Base-by-base conservation (phyloP, 2,113 vertebrate genomes). In the Gila orcuttii region DNA sequence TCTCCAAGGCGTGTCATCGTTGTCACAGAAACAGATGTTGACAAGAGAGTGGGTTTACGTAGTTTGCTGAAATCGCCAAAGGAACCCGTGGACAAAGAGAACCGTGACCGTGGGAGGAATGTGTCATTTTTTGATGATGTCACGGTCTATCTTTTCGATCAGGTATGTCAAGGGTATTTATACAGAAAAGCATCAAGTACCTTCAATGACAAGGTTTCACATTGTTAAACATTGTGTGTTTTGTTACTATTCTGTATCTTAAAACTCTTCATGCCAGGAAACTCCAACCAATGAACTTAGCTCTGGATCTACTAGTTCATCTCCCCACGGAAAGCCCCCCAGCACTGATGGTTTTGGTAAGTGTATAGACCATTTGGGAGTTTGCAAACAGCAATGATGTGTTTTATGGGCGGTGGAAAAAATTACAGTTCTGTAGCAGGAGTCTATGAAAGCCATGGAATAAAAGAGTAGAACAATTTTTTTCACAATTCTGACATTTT, bases 101-200 rank as follows among this genome's bases (percentile, higher is more conserved):
- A 91, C 80, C 85, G 76, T 89, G 96, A 97, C 93, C 95, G 94
- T 93, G 96, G 93, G 91, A 95, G 93, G 92, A 98, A 97, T 79
- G 97, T 98, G 92, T 94, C 94, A 81, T 96, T 96, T 89, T 94
- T 93, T 92, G 96, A 97, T 93, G 96, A 98, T 93, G 96, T 97
- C 94, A 97, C 96, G 12, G 94, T 97, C 90, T 97, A 97, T 93
- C 95, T 97, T 75, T 97, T 97, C 91, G 96, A 97, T 94, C 96
- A 97, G 97, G 97, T 97, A 89, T 68, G 69, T 89, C 50, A 82
- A 33, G 36, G 15, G 23, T 50, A n/a, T 57, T 81, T 42, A 50
- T 12, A 68, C n/a, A 59, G 21, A 39, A 39, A 39, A 80, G n/a
- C 36, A 64, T 25, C n/a, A 4, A 71, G 47, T 52, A 55, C n/a